A percentile compares a stretch with the other conserved stretches of the same genome.
These are phyloP conservation scores for Helleia helle DNA, from an alignment of 2,888 invertebrate species.

Conservation along the genomic window DNA sequence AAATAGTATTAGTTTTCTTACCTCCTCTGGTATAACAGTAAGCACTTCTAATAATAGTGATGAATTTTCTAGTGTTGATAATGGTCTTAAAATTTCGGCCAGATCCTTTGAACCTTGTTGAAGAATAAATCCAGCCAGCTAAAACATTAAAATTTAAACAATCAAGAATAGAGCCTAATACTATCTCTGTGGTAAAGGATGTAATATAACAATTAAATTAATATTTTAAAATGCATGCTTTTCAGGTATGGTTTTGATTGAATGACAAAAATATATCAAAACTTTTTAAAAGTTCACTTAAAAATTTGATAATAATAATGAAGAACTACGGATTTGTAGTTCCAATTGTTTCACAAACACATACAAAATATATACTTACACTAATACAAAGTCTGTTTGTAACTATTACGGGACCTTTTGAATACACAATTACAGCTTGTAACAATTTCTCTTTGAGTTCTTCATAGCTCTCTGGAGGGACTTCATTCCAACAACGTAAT, in stretches of 20 bases:
- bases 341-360: too few species aligned
- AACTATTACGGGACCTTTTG: constrained; percentile 88
- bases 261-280: too few species aligned
- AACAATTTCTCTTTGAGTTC: constrained; percentile 84
- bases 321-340: too few species aligned
- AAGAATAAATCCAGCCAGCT: constrained; percentile 90
- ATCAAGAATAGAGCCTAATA: constrained; percentile 1
- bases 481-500: constrained; percentile 89
- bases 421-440: constrained; percentile 83
- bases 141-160: constrained; percentile 28
- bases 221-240: too few species aligned
- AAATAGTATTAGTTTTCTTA: too few species aligned
- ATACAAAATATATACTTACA: constrained; percentile 76
- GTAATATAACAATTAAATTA: too few species aligned
- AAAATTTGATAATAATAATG: too few species aligned
- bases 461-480: constrained; percentile 85
- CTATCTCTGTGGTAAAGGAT: not conserved
- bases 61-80: constrained; percentile 69
- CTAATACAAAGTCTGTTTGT: constrained; percentile 90
- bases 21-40: constrained; percentile 91
- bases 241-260: too few species aligned
- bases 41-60: constrained; percentile 84
- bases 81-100: constrained; percentile 79
- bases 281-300: too few species aligned
- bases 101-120: constrained; percentile 81